These are phyloP conservation scores for Enteromius fasciolatus DNA, from an alignment of 2,797 vertebrate species.

Conservation along the genomic window DNA sequence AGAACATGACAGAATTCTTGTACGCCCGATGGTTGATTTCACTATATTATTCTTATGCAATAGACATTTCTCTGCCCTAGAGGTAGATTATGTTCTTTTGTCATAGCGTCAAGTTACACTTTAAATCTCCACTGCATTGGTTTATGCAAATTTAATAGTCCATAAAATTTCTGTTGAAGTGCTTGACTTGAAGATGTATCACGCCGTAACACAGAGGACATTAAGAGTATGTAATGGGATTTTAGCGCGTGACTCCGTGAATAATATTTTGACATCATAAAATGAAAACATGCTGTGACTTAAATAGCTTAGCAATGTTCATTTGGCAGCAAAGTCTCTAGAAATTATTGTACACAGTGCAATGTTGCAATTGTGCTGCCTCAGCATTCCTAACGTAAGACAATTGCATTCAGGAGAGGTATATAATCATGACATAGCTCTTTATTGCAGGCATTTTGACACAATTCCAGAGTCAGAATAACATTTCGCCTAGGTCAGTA, in stretches of 20 bases:
- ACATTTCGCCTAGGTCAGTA: constrained; percentile 63
- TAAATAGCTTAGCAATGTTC: constrained; percentile 11
- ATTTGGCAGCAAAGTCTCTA: background rate
- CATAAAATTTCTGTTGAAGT: constrained; percentile 33
- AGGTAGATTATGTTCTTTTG: constrained; percentile 39
- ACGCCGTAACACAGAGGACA: constrained; percentile 2
- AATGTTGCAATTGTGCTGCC: constrained; percentile 19
- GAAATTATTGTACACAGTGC: background rate
- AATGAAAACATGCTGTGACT: constrained; percentile 23
- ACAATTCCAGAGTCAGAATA: constrained; percentile 58
- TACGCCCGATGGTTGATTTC: background rate
- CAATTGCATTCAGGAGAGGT: constrained; percentile 29
- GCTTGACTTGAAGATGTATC: constrained; percentile 39
- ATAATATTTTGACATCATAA: constrained; percentile 36
- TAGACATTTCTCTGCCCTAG: constrained; percentile 30
- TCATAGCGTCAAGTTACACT: constrained; percentile 35
- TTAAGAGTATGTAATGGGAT: constrained; percentile 23
- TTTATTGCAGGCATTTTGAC: constrained; percentile 62
- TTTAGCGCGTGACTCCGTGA: constrained; percentile 4
- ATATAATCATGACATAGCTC: constrained; percentile 57
- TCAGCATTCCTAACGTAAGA: constrained; percentile 37
- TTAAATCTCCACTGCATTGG: constrained; percentile 31
- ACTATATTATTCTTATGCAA: constrained; percentile 31
- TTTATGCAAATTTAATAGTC: constrained; percentile 48
- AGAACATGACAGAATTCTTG: background rate